Conservation (phyloP, 2,113 vertebrate genomes). For the Pygoscelis adeliae region DNA sequence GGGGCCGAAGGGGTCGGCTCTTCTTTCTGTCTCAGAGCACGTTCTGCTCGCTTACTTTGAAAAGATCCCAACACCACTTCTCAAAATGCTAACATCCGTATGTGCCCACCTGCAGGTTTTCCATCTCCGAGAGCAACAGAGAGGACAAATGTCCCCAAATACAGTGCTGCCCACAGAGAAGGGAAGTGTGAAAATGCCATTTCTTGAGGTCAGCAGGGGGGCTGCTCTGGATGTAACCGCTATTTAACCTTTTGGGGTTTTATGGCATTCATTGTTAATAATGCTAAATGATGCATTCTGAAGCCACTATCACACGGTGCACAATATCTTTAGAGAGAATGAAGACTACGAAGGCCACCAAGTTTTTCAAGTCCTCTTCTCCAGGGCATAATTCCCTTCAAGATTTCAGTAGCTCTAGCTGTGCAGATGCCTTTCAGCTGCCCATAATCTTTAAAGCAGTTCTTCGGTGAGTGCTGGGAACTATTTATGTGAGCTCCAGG, state of each 20-base stretch:
- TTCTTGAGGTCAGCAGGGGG: not conserved
- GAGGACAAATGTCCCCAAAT: not conserved
- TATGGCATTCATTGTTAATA: not conserved
- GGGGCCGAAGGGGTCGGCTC: not conserved
- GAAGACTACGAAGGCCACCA: not conserved
- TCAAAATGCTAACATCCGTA: not conserved
- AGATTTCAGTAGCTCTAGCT: not conserved
- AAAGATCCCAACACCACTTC: not conserved
- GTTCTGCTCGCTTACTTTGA: not conserved
- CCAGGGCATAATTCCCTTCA: not conserved
- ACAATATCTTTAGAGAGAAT: not conserved
- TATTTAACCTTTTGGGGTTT: not conserved
- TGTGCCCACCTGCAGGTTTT: accelerated
- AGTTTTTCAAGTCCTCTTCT: not conserved
- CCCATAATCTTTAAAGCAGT: not conserved
- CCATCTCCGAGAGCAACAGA: not conserved
- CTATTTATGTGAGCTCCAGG: not conserved
- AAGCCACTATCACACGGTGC: not conserved
- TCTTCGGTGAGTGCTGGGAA: accelerated
- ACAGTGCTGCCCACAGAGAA: not conserved
- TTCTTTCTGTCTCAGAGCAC: not conserved
- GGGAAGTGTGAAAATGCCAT: not conserved
- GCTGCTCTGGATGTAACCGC: not conserved
- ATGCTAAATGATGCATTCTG: not conserved
- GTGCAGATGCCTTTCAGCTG: not conserved